Evolutionary conservation across 2,797 vertebrate genomes (phyloP), one percentile per base, ranked within the genome.

Genomic region (Myiothlypis coronata): DNA sequence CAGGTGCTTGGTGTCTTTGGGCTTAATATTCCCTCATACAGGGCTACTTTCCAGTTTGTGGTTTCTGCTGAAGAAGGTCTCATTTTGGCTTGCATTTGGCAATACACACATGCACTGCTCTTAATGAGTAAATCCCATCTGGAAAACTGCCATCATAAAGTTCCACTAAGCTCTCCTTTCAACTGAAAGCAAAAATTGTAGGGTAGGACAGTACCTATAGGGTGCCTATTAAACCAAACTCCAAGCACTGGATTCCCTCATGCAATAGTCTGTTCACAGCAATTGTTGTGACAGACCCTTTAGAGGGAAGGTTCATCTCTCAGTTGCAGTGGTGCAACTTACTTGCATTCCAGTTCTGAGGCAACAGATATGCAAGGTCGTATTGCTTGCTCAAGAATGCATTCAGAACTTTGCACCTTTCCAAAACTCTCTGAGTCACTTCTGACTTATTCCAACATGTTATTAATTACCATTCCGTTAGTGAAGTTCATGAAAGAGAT

Each of bases 1-100:
- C 93, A 91, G 53, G 61, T 83, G 41, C 46, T 70, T 49, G 34
- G 39, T 70, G 60, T 71, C 56, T 90, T 71, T 83, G 65, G 47
- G 39, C 18, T 85, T 52, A 39, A 32, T 32, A 77, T 35, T 79
- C 39, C 50, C 21, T 92, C 21, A 27, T 17, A 35, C 19, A 65
- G 41, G 37, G 37, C 27, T 80, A 22, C 24, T 60, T 80, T 34
- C 70, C 60, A 57, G 15, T 70, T 82, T 47, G 46, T 65, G 74
- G 43, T 87, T 93, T 88, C 69, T 47, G 67, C 72, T 78, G 46
- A n/a, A 15, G 44, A 43, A 76, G 35, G 34, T 83, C 63, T 67
- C 26, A 41, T 77, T 80, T 87, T 56, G 60, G n/a, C 28, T 88
- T 69, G n/a, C 17, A 41, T 72, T 75, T 50, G 61, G 70, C 57